A percentile compares a stretch with the other conserved stretches of the same genome.
Conservation (phyloP, 1,140 invertebrate species). For the Bombus waltoni region DNA sequence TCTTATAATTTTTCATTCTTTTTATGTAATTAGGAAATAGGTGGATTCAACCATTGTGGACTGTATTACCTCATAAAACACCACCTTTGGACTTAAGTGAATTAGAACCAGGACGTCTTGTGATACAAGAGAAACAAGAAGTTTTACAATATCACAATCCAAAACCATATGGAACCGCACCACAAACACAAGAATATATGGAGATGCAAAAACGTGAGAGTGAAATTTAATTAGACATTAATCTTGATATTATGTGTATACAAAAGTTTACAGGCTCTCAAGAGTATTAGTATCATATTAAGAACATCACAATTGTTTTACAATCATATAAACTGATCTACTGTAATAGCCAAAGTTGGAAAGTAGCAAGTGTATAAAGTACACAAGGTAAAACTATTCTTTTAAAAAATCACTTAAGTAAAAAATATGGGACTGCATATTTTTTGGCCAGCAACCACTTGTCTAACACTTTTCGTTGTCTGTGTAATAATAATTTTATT, state of each 20-base stretch:
- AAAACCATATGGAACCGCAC: constrained; percentile 64
- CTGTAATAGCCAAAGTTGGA: constrained; percentile 11
- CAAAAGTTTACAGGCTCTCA: background rate
- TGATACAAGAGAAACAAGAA: constrained; percentile 66
- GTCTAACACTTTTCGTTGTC: constrained; percentile 88
- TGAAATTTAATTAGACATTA: constrained; percentile 88
- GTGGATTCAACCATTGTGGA: constrained; percentile 92
- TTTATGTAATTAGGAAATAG: constrained; percentile 87
- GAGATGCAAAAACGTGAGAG: constrained; percentile 92
- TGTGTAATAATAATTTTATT: constrained; percentile 89
- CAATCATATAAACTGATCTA: constrained; percentile 13
- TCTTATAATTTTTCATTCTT: constrained; percentile 5
- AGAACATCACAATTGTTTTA: background rate
- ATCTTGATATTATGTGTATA: background rate
- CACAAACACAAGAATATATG: constrained; percentile 85
- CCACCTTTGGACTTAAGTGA: constrained; percentile 92
- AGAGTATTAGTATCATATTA: constrained; percentile 18
- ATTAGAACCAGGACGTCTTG: constrained; percentile 82
- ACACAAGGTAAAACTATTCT: background rate
- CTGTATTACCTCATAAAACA: constrained; percentile 90
- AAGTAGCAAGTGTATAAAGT: constrained; percentile 1
- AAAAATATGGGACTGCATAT: constrained; percentile 86
- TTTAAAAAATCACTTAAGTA: background rate
- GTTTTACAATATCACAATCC: constrained; percentile 73
- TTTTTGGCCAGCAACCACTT: constrained; percentile 88